Conservation (phyloP, 2,888 invertebrate genomes). For the Furcula furcula region DNA sequence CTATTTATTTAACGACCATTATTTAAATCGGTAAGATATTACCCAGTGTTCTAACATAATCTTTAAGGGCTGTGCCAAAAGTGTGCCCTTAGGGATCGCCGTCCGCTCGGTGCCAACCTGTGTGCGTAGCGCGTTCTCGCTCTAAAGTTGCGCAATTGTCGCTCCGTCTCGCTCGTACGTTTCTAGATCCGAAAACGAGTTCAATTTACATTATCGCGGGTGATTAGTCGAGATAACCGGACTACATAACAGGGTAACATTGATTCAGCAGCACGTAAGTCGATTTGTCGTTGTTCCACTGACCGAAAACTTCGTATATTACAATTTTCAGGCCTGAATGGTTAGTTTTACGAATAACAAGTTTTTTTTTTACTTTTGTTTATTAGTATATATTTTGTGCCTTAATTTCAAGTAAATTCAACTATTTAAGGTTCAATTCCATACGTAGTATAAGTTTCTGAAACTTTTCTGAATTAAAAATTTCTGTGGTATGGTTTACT, state of each 20-base stretch:
- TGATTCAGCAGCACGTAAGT: conserved; percentile 66
- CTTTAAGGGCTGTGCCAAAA: conserved; percentile 57
- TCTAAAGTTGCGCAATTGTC: conserved; percentile 64
- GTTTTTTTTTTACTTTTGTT: no score
- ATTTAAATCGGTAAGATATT: conserved; percentile 73
- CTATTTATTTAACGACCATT: conserved; percentile 69
- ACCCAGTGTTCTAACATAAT: conserved; percentile 49
- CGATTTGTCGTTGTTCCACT: conserved; percentile 28
- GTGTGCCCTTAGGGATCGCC: conserved; percentile 39
- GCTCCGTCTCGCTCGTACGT: conserved; percentile 45
- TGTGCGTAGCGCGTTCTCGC: conserved; percentile 51
- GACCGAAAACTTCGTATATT: no score
- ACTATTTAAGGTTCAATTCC: no score
- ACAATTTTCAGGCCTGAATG: no score
- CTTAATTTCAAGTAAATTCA: no score
- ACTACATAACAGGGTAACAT: conserved; percentile 52
- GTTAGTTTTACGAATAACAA: no score
- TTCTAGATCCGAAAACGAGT: conserved; percentile 34
- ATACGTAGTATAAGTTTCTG: no score
- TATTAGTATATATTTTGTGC: no score
- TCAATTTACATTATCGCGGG: conserved; percentile 53
- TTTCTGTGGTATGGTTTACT: no score
- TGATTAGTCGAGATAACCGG: conserved; percentile 57
- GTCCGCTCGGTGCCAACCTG: conserved; percentile 36
- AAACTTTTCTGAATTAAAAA: no score